Evolutionary conservation across 2,888 invertebrate species (phyloP).

Genomic region (Scaeva pyrastri): DNA sequence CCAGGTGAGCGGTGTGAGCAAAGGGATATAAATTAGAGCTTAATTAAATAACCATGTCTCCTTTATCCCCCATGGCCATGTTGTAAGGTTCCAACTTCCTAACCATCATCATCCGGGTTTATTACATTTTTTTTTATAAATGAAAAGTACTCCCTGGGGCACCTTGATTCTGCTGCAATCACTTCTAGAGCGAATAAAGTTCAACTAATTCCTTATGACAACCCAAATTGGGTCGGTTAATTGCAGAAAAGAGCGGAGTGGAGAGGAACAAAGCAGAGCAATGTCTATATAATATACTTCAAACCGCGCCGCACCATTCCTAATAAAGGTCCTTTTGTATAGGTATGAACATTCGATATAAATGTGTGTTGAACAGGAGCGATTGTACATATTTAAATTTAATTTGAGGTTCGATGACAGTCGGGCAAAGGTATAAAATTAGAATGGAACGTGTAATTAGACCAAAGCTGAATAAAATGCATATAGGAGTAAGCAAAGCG

Average conservation of each 20-base stretch:
- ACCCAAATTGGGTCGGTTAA: neutral
- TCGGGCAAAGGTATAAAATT: neutral
- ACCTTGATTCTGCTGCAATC: slow-evolving; percentile 8
- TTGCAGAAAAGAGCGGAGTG: neutral
- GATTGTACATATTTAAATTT: slow-evolving; percentile 11
- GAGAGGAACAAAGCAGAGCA: no score
- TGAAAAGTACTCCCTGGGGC: neutral
- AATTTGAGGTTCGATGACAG: slow-evolving; percentile 20
- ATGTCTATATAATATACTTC: no score
- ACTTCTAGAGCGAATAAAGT: neutral
- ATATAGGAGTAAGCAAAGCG: neutral
- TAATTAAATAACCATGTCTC: slow-evolving; percentile 26
- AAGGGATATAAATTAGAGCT: slow-evolving; percentile 9
- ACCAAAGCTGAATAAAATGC: neutral
- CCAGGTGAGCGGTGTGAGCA: neutral
- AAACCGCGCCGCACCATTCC: no score
- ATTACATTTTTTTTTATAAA: neutral
- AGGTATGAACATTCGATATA: neutral
- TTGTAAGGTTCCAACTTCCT: neutral
- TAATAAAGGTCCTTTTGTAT: no score
- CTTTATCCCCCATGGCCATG: neutral
- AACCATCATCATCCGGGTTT: neutral
- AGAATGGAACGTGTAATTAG: slow-evolving; percentile 14
- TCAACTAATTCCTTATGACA: slow-evolving; percentile 18
- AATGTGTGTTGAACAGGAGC: neutral